Percentiles rank a stretch among this genome's conserved stretches.
These are phyloP conservation scores for Mamestra configurata DNA, from an alignment of 1,140 invertebrate genomes.

Conservation along the genomic window DNA sequence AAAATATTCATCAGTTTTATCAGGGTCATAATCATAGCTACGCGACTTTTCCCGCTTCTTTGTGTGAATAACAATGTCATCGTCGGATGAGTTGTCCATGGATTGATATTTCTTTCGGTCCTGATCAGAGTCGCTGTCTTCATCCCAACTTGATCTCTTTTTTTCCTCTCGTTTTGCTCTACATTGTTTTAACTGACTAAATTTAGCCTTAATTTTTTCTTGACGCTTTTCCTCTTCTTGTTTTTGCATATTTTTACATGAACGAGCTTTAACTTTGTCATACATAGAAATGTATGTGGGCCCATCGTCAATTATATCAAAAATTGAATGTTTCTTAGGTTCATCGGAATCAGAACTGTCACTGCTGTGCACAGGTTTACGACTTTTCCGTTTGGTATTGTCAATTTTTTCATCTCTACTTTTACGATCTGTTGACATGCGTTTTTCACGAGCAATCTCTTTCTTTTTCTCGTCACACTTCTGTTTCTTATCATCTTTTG, in stretches of 20 bases:
- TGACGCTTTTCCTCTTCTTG: slow-evolving; percentile 96
- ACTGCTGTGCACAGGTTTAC: slow-evolving; percentile 88
- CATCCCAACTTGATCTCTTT: slow-evolving; percentile 96
- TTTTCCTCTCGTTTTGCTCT: slow-evolving; percentile 95
- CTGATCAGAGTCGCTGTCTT: slow-evolving; percentile 91
- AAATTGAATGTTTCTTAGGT: slow-evolving; percentile 96
- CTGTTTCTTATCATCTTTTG: slow-evolving; percentile 84
- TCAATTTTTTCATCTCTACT: slow-evolving; percentile 86
- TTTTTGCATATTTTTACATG: slow-evolving; percentile 97
- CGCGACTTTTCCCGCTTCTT: slow-evolving; percentile 82
- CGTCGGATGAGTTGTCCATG: slow-evolving; percentile 89
- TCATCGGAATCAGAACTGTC: slow-evolving; percentile 92
- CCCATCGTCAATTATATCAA: slow-evolving; percentile 96
- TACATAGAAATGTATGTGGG: slow-evolving; percentile 99
- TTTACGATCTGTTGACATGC: slow-evolving; percentile 87
- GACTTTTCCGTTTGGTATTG: slow-evolving; percentile 83
- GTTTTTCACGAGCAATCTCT: slow-evolving; percentile 84
- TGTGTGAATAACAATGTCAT: slow-evolving; percentile 81
- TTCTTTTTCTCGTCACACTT: slow-evolving; percentile 86
- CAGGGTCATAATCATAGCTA: slow-evolving; percentile 80
- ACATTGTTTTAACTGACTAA: slow-evolving; percentile 95
- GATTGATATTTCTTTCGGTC: slow-evolving; percentile 83
- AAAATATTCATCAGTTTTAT: slow-evolving; percentile 80
- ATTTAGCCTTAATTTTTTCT: slow-evolving; percentile 96
- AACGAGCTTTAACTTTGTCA: slow-evolving; percentile 98